Percentiles rank a stretch among this genome's conserved stretches.
phyloP scores from a whole-genome alignment of 1,140 invertebrate genomes.

The Hylyphantes graminicola region DNA sequence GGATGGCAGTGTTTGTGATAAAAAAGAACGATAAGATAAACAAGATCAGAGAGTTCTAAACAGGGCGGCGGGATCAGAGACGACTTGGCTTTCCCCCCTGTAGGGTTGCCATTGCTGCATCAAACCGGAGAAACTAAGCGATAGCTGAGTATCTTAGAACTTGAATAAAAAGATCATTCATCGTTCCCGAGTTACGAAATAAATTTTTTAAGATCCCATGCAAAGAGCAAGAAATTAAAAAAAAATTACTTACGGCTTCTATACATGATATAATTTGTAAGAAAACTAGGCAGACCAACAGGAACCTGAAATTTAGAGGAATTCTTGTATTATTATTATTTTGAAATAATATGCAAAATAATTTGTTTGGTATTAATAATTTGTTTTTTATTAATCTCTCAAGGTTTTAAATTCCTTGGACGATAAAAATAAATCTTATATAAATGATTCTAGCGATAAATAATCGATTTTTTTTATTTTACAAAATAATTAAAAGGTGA shows the following conservation, averaged over 20 bases:
- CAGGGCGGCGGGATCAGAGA: slow-evolving; percentile 2
- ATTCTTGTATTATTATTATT: background rate
- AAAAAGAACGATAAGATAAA: too few species aligned
- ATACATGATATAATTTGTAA: slow-evolving; percentile 32
- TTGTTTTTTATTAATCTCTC: too few species aligned
- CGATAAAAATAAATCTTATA: too few species aligned
- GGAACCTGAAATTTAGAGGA: slow-evolving; percentile 14
- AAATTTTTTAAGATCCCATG: background rate
- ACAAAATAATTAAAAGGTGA: too few species aligned
- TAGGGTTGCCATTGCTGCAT: slow-evolving; percentile 38
- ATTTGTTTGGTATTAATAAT: too few species aligned
- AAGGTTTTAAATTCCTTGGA: too few species aligned
- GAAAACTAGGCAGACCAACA: slow-evolving; percentile 16
- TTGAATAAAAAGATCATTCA: background rate
- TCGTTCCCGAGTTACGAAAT: background rate
- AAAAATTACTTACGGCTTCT: slow-evolving; percentile 46
- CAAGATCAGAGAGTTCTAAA: background rate
- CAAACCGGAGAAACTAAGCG: slow-evolving; percentile 23
- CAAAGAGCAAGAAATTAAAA: background rate
- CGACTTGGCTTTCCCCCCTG: background rate
- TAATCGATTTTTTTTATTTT: too few species aligned
- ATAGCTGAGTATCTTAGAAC: background rate
- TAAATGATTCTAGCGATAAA: too few species aligned
- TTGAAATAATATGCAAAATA: background rate
- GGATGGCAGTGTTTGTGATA: too few species aligned